Conservation (phyloP, 2,888 invertebrate genomes). For the Xestia sexstrigata region DNA sequence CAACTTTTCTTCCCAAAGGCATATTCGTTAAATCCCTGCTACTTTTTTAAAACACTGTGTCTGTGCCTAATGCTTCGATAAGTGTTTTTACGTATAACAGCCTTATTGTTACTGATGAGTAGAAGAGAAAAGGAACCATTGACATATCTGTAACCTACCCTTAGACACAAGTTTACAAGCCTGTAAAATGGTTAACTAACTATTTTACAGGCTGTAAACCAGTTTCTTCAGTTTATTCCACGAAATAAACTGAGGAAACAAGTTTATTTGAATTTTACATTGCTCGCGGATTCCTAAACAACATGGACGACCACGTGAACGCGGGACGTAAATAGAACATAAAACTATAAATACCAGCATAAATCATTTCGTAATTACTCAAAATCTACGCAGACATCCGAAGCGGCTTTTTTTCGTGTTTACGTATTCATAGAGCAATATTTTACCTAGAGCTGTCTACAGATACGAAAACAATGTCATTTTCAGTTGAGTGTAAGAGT, state of each 20-base stretch:
- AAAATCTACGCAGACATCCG: conserved; percentile 50
- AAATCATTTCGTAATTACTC: conserved; percentile 65
- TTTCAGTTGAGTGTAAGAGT: conserved; percentile 59
- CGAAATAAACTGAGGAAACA: conserved; percentile 4
- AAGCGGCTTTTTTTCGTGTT: conserved; percentile 52
- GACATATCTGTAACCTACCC: neutral
- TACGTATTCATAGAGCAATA: conserved; percentile 49
- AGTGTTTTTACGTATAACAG: neutral
- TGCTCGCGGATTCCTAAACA: conserved; percentile 44
- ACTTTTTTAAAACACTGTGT: neutral
- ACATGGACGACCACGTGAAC: conserved; percentile 40
- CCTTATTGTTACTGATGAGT: neutral
- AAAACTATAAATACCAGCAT: conserved; percentile 60
- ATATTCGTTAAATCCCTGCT: neutral
- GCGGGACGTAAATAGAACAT: conserved; percentile 51
- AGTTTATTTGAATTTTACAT: conserved; percentile 40
- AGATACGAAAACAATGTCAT: conserved; percentile 49
- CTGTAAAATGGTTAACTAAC: conserved; percentile 10
- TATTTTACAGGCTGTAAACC: conserved; percentile 28
- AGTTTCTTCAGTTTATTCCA: neutral
- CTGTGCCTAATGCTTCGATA: neutral
- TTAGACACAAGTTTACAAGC: neutral
- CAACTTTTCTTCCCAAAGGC: neutral
- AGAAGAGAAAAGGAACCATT: neutral
- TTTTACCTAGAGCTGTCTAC: conserved; percentile 65